These are phyloP conservation scores for Rhagologus leucostigma DNA, from an alignment of 2,113 vertebrate genomes.

Conservation along the genomic window DNA sequence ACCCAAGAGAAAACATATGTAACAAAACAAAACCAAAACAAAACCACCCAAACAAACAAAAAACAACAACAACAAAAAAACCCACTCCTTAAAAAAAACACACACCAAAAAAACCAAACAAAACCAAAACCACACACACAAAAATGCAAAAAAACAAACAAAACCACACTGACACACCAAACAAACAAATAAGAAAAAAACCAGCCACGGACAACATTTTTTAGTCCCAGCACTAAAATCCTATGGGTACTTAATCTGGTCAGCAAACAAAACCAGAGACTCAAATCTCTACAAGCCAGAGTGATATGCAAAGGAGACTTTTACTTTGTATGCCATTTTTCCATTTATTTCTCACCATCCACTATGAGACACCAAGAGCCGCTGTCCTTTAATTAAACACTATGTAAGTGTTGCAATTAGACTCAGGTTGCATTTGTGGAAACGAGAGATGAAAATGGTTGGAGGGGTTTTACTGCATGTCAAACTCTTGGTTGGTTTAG, in stretches of 20 bases:
- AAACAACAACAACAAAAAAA: neutral
- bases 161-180: neutral
- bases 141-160: neutral
- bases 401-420: conserved; percentile 64
- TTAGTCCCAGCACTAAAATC: neutral
- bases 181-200: neutral
- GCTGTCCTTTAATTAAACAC: conserved; percentile 66
- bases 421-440: conserved; percentile 23
- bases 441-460: neutral
- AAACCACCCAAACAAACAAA: neutral
- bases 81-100: neutral
- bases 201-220: neutral
- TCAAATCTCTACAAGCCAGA: neutral
- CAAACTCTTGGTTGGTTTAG: conserved; percentile 17
- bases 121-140: neutral
- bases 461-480: neutral
- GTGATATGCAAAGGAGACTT: neutral
- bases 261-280: neutral
- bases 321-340: neutral
- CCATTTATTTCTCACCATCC: neutral
- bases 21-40: neutral
- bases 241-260: neutral
- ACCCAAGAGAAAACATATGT: neutral
- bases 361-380: neutral
- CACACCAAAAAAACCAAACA: fast-evolving